phyloP scores from a whole-genome alignment of 2,797 vertebrate species.

The Pachyuromys duprasi region DNA sequence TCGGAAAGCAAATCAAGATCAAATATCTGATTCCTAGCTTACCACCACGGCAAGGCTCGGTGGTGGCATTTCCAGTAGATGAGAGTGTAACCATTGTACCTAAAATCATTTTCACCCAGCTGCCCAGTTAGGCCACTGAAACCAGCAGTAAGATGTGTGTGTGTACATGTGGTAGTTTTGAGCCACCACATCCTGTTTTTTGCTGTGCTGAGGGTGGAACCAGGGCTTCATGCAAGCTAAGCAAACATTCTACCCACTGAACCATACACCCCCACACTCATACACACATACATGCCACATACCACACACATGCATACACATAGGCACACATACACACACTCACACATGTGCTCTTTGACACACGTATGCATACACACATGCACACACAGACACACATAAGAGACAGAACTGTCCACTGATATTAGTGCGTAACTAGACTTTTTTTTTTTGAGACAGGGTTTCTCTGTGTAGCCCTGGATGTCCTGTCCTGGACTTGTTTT shows the following conservation, averaged over 20 bases:
- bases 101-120: background rate
- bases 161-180: no score
- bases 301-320: background rate
- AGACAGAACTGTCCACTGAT: background rate
- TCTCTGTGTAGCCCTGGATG: no score
- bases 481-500: no score
- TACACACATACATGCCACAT: background rate
- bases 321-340: background rate
- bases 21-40: background rate
- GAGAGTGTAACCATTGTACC: background rate
- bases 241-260: background rate
- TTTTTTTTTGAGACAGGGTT: no score
- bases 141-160: background rate
- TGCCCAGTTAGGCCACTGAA: background rate
- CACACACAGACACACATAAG: background rate
- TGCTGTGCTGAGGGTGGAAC: no score
- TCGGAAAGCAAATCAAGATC: background rate
- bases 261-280: no score
- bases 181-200: no score
- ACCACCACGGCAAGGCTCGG: background rate
- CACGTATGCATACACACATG: no score
- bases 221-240: no score
- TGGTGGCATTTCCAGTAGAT: background rate
- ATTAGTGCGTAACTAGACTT: background rate
- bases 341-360: no score